A percentile compares a stretch with the other conserved stretches of the same genome.
Evolutionary conservation across 2,888 invertebrate genomes (phyloP).

Genomic region (Gnatocerus cornutus): DNA sequence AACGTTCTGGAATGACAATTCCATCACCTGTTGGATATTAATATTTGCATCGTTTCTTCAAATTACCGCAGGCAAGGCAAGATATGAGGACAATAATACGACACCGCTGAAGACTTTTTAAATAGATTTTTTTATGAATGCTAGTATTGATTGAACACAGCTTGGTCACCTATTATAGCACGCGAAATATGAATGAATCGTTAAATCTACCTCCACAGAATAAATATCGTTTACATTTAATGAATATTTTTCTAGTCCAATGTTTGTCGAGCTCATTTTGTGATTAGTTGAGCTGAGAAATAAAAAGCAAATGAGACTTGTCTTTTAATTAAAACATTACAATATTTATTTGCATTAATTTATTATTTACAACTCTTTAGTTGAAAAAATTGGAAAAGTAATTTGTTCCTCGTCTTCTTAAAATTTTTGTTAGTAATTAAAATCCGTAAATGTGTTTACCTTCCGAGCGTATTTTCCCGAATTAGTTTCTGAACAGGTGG

Average conservation of each 20-base stretch:
- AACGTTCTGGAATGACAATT: slow-evolving; percentile 1
- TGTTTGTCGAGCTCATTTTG: too few species aligned
- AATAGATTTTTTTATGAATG: too few species aligned
- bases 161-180: not conserved
- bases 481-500: slow-evolving; percentile 2
- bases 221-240: slow-evolving; percentile 8
- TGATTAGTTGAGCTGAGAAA: too few species aligned
- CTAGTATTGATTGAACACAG: not conserved
- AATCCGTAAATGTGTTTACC: not conserved
- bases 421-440: not conserved
- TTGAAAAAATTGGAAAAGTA: too few species aligned
- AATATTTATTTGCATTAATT: too few species aligned
- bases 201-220: not conserved
- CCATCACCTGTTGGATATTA: slow-evolving; percentile 22
- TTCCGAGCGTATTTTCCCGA: not conserved
- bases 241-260: not conserved
- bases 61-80: slow-evolving; percentile 1
- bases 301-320: too few species aligned
- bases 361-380: too few species aligned
- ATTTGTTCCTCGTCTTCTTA: too few species aligned
- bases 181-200: slow-evolving; percentile 2
- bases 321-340: too few species aligned
- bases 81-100: not conserved
- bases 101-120: not conserved
- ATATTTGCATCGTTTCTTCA: slow-evolving; percentile 23